Conservation (phyloP, 2,888 invertebrate genomes). For the Ephialtes manifestator region DNA sequence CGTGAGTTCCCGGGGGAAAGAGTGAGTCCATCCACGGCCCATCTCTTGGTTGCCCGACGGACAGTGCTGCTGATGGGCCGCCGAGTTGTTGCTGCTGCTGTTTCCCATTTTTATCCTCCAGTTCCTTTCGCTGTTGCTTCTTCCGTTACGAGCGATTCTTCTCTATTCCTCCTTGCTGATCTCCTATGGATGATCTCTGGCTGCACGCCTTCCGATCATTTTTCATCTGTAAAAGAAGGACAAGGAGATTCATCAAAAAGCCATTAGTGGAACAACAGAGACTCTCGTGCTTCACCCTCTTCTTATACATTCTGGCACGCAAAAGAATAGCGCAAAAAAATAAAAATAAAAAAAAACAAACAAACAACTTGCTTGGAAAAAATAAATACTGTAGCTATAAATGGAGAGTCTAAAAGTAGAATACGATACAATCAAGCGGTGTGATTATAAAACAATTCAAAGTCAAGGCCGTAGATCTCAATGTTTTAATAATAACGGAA, state of each 20-base stretch:
- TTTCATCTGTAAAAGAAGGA: slow-evolving; percentile 66
- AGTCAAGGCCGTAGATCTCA: no score
- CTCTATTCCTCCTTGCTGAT: slow-evolving; percentile 47
- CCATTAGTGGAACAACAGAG: slow-evolving; percentile 54
- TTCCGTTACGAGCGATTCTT: slow-evolving; percentile 41
- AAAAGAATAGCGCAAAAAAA: slow-evolving; percentile 24
- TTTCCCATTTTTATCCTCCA: slow-evolving; percentile 78
- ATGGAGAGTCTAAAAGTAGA: background rate
- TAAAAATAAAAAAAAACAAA: no score
- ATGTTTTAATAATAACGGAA: no score
- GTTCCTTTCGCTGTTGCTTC: slow-evolving; percentile 40
- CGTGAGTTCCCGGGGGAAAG: slow-evolving; percentile 80
- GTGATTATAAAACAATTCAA: no score
- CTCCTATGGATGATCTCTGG: slow-evolving; percentile 64
- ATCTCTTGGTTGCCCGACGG: slow-evolving; percentile 73
- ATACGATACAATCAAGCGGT: no score
- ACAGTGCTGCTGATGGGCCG: slow-evolving; percentile 76
- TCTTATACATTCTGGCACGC: slow-evolving; percentile 41
- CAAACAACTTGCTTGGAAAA: slow-evolving; percentile 4
- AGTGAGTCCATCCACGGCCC: slow-evolving; percentile 81
- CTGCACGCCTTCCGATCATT: slow-evolving; percentile 67
- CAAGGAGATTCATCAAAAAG: slow-evolving; percentile 67
- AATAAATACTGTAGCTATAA: slow-evolving; percentile 29
- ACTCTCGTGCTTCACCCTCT: slow-evolving; percentile 30
- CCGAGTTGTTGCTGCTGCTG: slow-evolving; percentile 74